Evolutionary conservation across 2,113 vertebrate species (phyloP).

Genomic region (Choloepus hoffmanni): DNA sequence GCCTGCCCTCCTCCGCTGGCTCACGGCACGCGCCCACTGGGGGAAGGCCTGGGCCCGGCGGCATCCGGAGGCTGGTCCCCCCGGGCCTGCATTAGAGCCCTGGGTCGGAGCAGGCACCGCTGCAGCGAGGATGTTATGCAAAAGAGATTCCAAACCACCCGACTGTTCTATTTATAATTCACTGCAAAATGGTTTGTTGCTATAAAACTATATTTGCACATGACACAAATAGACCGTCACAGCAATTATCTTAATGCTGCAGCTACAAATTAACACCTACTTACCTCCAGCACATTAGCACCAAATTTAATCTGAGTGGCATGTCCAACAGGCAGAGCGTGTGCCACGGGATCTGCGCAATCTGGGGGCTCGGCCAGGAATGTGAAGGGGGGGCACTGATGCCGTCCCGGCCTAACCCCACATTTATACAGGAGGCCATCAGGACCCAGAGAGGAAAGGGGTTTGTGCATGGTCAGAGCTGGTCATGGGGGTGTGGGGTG

Average conservation of each 20-base stretch:
- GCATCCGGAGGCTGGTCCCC: accelerated
- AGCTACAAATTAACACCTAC: conserved; percentile 22
- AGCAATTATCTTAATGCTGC: conserved; percentile 13
- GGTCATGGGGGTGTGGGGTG: not conserved
- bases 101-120: accelerated
- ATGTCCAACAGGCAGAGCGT: accelerated
- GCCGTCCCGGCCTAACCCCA: not conserved
- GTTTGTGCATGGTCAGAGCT: not conserved
- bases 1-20: too few relatives aligned
- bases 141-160: not conserved
- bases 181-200: conserved; percentile 62
- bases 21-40: not conserved
- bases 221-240: conserved; percentile 26
- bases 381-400: accelerated
- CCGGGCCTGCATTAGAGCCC: not conserved
- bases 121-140: accelerated
- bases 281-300: not conserved
- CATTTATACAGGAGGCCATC: not conserved
- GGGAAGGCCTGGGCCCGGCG: accelerated
- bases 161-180: conserved; percentile 30
- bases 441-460: not conserved
- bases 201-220: conserved; percentile 55
- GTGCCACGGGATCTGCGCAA: accelerated
- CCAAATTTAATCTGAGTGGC: not conserved
- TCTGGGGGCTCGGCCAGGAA: not conserved